Evolutionary conservation across 2,888 invertebrate species (phyloP).

Genomic region (Strigamia crassipes): DNA sequence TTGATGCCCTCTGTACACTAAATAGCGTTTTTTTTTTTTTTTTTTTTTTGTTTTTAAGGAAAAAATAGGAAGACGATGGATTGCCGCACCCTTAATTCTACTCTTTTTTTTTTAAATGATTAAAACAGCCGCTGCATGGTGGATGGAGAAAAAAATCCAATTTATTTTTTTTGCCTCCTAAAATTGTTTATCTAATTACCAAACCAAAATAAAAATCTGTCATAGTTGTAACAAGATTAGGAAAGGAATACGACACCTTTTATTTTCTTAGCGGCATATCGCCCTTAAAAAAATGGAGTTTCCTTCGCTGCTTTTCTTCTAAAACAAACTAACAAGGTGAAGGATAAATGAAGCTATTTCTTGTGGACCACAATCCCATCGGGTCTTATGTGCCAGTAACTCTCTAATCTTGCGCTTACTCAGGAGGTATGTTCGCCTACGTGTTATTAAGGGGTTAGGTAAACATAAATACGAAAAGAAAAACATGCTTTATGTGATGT

Average conservation of each 20-base stretch:
- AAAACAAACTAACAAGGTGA: slow-evolving; percentile 42
- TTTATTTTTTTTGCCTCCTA: not conserved
- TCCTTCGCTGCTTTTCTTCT: not conserved
- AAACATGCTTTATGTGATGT: not conserved
- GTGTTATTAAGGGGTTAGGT: slow-evolving; percentile 27
- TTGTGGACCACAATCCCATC: slow-evolving; percentile 20
- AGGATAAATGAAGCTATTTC: slow-evolving; percentile 40
- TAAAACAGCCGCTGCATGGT: not conserved
- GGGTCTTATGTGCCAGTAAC: slow-evolving; percentile 24
- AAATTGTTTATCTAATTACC: slow-evolving; percentile 12
- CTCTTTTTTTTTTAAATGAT: not conserved
- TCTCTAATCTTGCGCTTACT: slow-evolving; percentile 29
- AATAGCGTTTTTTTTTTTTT: not conserved
- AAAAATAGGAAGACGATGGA: not conserved
- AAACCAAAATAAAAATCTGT: not conserved
- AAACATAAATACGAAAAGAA: not conserved
- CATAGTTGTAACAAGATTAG: not conserved
- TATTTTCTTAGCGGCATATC: not conserved
- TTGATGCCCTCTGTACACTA: not conserved
- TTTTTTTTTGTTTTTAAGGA: not conserved
- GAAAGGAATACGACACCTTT: not conserved
- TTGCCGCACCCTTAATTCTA: slow-evolving; percentile 8
- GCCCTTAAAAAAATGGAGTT: slow-evolving; percentile 1
- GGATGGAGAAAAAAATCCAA: not conserved
- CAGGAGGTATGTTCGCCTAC: not conserved